Evolutionary conservation across 1,140 invertebrate genomes (phyloP).

Genomic region (Zaprionus africanus): DNA sequence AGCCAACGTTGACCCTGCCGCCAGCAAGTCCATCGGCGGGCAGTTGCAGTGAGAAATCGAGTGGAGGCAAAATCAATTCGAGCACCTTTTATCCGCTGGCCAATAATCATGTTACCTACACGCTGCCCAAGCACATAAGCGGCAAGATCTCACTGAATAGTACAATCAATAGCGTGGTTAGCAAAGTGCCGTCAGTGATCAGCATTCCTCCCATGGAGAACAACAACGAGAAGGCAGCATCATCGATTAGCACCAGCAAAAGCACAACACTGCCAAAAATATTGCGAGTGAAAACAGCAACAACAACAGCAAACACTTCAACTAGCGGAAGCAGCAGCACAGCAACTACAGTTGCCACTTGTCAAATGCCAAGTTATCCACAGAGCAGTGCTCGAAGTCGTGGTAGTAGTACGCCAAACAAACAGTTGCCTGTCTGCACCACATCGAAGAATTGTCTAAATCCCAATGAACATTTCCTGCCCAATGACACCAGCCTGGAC

Average conservation of each 20-base stretch:
- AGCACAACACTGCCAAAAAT: conserved; percentile 67
- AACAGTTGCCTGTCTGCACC: conserved; percentile 82
- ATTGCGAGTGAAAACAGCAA: conserved; percentile 41
- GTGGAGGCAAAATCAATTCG: conserved; percentile 76
- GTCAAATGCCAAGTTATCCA: conserved; percentile 79
- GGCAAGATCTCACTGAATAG: conserved; percentile 82
- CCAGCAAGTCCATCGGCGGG: conserved; percentile 51
- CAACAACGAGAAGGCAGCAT: conserved; percentile 43
- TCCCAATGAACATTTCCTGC: conserved; percentile 83
- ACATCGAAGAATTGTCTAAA: conserved; percentile 83
- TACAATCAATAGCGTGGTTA: conserved; percentile 82
- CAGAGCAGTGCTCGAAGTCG: conserved; percentile 28
- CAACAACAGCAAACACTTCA: conserved; percentile 5
- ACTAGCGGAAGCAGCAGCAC: conserved; percentile 10
- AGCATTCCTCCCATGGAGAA: conserved; percentile 73
- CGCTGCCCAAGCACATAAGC: conserved; percentile 81
- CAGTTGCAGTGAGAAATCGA: conserved; percentile 56
- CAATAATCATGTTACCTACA: conserved; percentile 83
- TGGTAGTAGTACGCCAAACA: conserved; percentile 44
- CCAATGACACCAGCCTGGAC: conserved; percentile 86
- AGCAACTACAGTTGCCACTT: conserved; percentile 31
- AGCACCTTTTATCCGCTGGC: conserved; percentile 81
- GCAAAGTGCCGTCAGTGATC: conserved; percentile 83
- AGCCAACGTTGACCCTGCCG: conserved; percentile 68
- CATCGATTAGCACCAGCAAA: conserved; percentile 19